These are phyloP conservation scores for Pongo abelii DNA, from an alignment of 2,113 vertebrate species.

Conservation along the genomic window DNA sequence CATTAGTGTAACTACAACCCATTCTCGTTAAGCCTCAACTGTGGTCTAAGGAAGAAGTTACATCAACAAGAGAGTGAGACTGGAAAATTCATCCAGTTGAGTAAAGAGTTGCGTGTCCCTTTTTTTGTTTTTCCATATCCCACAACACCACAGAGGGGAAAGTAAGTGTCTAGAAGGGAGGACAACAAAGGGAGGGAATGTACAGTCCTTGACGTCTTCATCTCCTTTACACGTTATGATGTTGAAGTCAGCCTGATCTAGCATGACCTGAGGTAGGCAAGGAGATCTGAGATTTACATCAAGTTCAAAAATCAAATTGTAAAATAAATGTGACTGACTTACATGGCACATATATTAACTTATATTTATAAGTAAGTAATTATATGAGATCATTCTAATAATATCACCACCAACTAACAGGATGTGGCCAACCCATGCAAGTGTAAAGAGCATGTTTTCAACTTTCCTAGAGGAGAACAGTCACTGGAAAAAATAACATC, in stretches of 20 bases:
- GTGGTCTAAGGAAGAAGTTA: not conserved
- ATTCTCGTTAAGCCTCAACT: not conserved
- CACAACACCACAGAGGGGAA: not conserved
- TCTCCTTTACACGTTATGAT: not conserved
- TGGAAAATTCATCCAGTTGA: not conserved
- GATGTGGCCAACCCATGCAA: not conserved
- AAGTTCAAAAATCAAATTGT: not conserved
- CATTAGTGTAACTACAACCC: not conserved
- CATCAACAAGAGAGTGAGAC: not conserved
- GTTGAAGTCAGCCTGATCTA: not conserved
- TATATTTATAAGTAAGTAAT: not conserved
- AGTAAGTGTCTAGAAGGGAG: not conserved
- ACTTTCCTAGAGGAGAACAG: not conserved
- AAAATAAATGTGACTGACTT: not conserved
- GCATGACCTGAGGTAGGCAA: not conserved
- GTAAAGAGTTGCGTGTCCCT: not conserved
- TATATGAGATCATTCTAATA: not conserved
- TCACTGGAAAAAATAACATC: not conserved
- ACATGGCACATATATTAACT: not conserved
- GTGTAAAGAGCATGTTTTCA: not conserved
- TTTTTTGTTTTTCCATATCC: not conserved
- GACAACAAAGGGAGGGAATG: not conserved
- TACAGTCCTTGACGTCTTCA: not conserved
- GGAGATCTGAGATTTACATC: not conserved
- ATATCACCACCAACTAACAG: not conserved